phyloP scores from a whole-genome alignment of 2,888 invertebrate species.

The Oeneis ivallda region DNA sequence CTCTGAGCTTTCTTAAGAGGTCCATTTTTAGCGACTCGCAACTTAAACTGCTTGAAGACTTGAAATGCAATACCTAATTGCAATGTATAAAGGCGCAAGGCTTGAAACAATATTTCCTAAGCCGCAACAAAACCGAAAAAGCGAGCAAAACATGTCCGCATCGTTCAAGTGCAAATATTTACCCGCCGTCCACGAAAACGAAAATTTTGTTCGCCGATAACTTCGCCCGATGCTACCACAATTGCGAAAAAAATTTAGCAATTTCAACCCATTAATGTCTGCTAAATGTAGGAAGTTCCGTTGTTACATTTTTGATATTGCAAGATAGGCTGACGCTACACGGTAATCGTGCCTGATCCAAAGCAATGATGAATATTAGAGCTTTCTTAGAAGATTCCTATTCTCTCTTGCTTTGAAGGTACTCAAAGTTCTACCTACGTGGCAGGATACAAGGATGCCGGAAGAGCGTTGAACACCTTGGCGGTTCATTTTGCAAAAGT shows the following conservation, averaged over 20 bases:
- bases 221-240: conserved; percentile 56
- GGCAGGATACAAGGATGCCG: too few relatives aligned
- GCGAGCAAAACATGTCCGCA: conserved; percentile 55
- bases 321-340: too few relatives aligned
- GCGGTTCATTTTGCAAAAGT: too few relatives aligned
- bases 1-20: too few relatives aligned
- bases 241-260: conserved; percentile 56
- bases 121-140: conserved; percentile 62
- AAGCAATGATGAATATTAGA: too few relatives aligned
- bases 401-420: too few relatives aligned
- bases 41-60: too few relatives aligned
- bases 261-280: conserved; percentile 11
- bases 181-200: conserved; percentile 66
- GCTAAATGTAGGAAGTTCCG: conserved; percentile 20
- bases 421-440: too few relatives aligned
- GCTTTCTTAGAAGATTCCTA: too few relatives aligned
- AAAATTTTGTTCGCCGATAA: conserved; percentile 68
- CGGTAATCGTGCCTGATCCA: too few relatives aligned
- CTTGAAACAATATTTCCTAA: conserved; percentile 60
- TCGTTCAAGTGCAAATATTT: conserved; percentile 73
- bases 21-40: too few relatives aligned
- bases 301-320: conserved; percentile 3
- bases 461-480: too few relatives aligned
- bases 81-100: conserved; percentile 12
- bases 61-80: background rate